These are phyloP conservation scores for Cephus pulcher DNA, from an alignment of 2,888 invertebrate genomes.

Conservation along the genomic window DNA sequence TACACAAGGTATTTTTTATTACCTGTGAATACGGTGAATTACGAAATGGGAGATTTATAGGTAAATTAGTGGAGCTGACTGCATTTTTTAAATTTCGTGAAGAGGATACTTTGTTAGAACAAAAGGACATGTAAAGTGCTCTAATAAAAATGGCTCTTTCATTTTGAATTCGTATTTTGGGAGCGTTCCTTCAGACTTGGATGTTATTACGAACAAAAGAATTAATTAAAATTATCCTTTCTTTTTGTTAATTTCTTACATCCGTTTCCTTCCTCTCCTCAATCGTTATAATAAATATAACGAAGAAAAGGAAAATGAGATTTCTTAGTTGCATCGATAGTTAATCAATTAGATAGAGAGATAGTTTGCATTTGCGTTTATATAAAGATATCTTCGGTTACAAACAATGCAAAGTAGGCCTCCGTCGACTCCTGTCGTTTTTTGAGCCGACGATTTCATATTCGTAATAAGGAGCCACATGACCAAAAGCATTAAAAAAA, in stretches of 20 bases:
- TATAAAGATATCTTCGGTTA: neutral
- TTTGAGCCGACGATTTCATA: neutral
- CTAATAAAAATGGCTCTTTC: neutral
- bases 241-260: neutral
- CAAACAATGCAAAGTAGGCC: neutral
- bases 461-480: neutral
- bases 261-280: slow-evolving; percentile 6
- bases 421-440: neutral
- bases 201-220: slow-evolving; percentile 24
- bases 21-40: neutral
- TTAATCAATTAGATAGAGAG: slow-evolving; percentile 39
- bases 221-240: slow-evolving; percentile 26
- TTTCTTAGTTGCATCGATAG: slow-evolving; percentile 29
- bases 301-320: slow-evolving; percentile 23
- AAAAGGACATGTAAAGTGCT: neutral
- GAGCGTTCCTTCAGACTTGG: neutral
- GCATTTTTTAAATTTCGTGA: neutral
- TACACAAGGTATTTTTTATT: neutral
- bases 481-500: neutral
- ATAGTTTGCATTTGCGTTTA: slow-evolving; percentile 5
- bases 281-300: slow-evolving; percentile 26
- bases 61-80: neutral
- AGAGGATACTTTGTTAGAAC: neutral
- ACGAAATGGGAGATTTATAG: neutral
- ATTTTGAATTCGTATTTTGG: too few species aligned